Evolutionary conservation across 2,113 vertebrate genomes (phyloP).

Genomic region (Lagopus leucura): DNA sequence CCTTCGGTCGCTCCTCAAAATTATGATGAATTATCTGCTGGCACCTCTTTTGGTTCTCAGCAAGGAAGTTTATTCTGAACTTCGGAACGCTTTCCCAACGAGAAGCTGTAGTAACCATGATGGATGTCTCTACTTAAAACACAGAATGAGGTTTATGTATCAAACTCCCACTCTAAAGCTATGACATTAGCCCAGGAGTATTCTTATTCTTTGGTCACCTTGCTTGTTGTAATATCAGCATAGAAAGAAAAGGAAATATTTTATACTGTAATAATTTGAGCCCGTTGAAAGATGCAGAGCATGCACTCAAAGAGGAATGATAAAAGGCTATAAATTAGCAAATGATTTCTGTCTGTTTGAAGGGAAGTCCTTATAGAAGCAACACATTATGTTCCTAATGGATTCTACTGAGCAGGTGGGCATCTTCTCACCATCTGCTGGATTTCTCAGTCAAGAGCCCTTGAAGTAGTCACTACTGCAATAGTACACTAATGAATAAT

Average conservation of each 20-base stretch:
- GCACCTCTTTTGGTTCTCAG: not conserved
- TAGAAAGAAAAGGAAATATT: not conserved
- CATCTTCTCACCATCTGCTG: slow-evolving; percentile 52
- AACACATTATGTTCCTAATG: not conserved
- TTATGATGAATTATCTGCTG: not conserved
- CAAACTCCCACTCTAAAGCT: not conserved
- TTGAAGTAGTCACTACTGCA: slow-evolving; percentile 28
- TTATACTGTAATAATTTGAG: not conserved
- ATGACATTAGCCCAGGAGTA: not conserved
- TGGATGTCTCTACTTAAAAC: not conserved
- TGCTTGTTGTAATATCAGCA: not conserved
- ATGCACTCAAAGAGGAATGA: not conserved
- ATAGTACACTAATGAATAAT: not conserved
- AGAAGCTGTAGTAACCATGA: not conserved
- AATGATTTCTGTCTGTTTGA: not conserved
- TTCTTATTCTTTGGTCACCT: not conserved
- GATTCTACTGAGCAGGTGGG: not conserved
- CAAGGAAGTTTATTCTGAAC: not conserved
- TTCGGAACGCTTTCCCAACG: not conserved
- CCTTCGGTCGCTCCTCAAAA: too few relatives aligned
- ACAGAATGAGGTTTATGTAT: slow-evolving; percentile 10
- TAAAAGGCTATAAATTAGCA: not conserved
- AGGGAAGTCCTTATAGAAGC: not conserved
- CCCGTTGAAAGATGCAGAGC: not conserved
- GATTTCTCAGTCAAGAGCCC: slow-evolving; percentile 28